phyloP scores from a whole-genome alignment of 2,113 vertebrate species.

The Nannospalax galili region DNA sequence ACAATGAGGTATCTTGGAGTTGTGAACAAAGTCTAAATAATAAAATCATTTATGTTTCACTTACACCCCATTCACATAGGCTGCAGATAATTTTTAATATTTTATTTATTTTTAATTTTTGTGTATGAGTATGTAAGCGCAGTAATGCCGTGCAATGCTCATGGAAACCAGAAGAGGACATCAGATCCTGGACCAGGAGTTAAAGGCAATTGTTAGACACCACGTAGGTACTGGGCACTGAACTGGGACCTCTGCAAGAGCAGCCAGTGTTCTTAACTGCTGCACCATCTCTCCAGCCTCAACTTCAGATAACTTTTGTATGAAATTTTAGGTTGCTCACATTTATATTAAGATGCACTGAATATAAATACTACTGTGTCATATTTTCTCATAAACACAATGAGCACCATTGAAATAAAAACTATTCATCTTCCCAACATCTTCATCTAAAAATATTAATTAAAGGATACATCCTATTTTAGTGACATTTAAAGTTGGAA shows the following conservation, averaged over 20 bases:
- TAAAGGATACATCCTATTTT: not conserved
- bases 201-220: too few species aligned
- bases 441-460: not conserved
- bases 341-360: not conserved
- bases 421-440: not conserved
- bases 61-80: not conserved
- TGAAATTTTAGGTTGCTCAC: not conserved
- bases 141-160: too few species aligned
- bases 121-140: too few species aligned
- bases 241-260: too few species aligned
- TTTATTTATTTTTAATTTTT: too few species aligned
- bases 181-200: too few species aligned
- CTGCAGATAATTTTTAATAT: not conserved
- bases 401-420: too few species aligned
- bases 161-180: too few species aligned
- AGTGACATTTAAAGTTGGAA: not conserved
- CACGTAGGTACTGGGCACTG: too few species aligned
- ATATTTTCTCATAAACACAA: not conserved
- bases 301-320: too few species aligned
- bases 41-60: not conserved
- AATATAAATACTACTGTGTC: not conserved
- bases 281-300: too few species aligned
- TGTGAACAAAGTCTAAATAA: not conserved
- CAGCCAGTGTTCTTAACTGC: too few species aligned
- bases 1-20: not conserved